Conservation (phyloP, 2,797 vertebrate genomes). For the Siniperca undulata region DNA sequence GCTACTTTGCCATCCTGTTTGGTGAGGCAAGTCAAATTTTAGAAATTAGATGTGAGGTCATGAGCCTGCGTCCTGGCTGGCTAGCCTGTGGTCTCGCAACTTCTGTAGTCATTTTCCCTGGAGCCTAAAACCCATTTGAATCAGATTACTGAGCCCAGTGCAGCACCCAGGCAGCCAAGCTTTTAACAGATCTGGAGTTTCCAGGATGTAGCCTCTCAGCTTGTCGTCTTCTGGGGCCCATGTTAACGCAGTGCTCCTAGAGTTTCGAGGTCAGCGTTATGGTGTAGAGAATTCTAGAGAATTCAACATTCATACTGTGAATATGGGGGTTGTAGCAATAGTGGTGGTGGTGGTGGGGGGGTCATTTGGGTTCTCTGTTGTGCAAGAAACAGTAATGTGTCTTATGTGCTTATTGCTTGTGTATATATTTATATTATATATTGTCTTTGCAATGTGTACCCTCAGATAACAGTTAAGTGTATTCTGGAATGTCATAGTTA, state of each 20-base stretch:
- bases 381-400: too few relatives aligned
- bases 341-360: background rate
- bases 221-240: background rate
- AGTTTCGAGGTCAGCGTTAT: background rate
- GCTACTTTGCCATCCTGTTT: background rate
- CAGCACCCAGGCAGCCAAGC: background rate
- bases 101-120: background rate
- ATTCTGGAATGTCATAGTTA: background rate
- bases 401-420: background rate
- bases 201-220: background rate
- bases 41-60: background rate
- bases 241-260: background rate
- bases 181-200: background rate
- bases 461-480: background rate
- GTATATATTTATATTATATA: too few relatives aligned
- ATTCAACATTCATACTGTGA: background rate
- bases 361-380: too few relatives aligned
- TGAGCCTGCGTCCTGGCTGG: background rate
- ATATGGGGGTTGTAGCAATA: background rate
- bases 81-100: background rate
- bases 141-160: background rate
- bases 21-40: background rate
- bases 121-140: constrained; percentile 11
- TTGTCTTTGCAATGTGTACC: background rate
- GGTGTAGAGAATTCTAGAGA: background rate